Evolutionary conservation across 1,140 invertebrate species (phyloP).

Genomic region (Drosophila pseudoobscura): DNA sequence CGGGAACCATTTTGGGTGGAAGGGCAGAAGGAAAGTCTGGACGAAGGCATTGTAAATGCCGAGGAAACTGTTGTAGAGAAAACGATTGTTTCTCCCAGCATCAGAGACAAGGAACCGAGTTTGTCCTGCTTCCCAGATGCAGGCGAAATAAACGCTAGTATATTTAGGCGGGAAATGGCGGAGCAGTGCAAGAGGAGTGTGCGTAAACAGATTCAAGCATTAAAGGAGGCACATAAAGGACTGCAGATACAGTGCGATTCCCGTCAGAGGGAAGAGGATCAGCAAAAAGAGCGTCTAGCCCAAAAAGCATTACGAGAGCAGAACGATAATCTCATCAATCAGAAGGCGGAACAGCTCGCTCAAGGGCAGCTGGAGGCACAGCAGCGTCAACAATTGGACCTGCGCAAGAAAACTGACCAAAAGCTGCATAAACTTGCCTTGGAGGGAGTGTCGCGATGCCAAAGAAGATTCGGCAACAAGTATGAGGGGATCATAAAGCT

Average conservation of each 20-base stretch:
- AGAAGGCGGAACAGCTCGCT: slow-evolving; percentile 58
- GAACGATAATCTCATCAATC: slow-evolving; percentile 33
- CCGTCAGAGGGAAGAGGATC: slow-evolving; percentile 12
- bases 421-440: slow-evolving; percentile 63
- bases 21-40: neutral
- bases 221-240: slow-evolving; percentile 53
- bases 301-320: slow-evolving; percentile 24
- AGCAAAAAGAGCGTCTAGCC: neutral
- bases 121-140: slow-evolving; percentile 42
- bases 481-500: slow-evolving; percentile 63
- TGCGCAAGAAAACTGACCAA: slow-evolving; percentile 48
- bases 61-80: neutral
- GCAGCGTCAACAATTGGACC: slow-evolving; percentile 40
- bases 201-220: slow-evolving; percentile 44
- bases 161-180: slow-evolving; percentile 50
- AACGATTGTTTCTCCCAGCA: too few species aligned
- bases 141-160: slow-evolving; percentile 48
- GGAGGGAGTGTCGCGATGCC: slow-evolving; percentile 65
- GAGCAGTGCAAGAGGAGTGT: slow-evolving; percentile 59
- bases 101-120: slow-evolving; percentile 3
- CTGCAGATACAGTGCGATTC: neutral
- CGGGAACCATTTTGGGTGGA: slow-evolving; percentile 23
- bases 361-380: slow-evolving; percentile 48
- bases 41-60: neutral
- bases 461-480: slow-evolving; percentile 56